Evolutionary conservation across 1,140 invertebrate species (phyloP).

Genomic region (Yoshiicerus persimilis): DNA sequence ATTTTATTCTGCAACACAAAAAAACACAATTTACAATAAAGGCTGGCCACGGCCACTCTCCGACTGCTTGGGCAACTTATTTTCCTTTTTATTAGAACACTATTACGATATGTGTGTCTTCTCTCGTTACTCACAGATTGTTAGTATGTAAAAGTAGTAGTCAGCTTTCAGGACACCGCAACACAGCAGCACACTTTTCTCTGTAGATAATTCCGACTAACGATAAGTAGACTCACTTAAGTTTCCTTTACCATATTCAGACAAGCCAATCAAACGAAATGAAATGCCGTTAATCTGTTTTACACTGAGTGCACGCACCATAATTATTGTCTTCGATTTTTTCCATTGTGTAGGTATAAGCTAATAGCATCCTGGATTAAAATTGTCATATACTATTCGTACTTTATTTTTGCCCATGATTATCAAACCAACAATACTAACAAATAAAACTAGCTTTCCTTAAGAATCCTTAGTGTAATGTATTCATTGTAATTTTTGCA

Average conservation of each 20-base stretch:
- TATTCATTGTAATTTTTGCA: neutral
- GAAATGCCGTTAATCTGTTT: neutral
- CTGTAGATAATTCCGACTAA: neutral
- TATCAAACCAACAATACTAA: neutral
- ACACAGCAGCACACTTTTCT: neutral
- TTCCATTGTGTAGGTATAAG: neutral
- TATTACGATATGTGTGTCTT: neutral
- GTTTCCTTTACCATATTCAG: neutral
- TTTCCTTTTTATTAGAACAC: constrained; percentile 11
- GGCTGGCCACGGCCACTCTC: neutral
- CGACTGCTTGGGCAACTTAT: neutral
- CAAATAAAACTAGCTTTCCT: neutral
- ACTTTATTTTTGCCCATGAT: neutral
- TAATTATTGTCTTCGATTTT: neutral
- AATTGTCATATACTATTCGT: neutral
- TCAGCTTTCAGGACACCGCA: neutral
- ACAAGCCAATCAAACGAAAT: neutral
- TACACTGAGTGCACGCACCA: neutral
- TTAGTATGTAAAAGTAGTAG: neutral
- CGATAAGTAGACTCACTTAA: neutral
- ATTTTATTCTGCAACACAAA: neutral
- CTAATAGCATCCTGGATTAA: neutral
- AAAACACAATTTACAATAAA: neutral
- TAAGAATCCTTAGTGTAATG: neutral
- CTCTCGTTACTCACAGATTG: neutral